Evolutionary conservation across 64 coral and sea anemone species (phyloP).

Genomic region (Pocillopora verrucosa): DNA sequence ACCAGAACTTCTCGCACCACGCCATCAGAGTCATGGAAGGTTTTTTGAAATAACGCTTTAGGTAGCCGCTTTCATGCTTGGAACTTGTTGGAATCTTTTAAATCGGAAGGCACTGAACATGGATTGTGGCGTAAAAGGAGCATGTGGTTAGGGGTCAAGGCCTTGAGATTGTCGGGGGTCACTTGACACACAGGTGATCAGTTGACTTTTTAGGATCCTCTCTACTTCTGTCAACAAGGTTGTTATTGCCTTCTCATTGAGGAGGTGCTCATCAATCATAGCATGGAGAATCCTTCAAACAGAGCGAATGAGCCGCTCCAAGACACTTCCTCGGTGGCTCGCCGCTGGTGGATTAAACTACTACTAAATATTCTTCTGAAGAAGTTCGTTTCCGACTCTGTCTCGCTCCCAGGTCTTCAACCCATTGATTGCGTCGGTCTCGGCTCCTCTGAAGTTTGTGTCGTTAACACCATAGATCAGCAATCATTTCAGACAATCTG

Average conservation of each 20-base stretch:
- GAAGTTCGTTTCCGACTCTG: slow-evolving; percentile 9
- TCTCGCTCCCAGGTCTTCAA: slow-evolving; percentile 40
- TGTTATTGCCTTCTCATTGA: not conserved
- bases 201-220: slow-evolving; percentile 34
- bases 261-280: slow-evolving; percentile 29
- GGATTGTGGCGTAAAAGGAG: slow-evolving; percentile 34
- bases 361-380: slow-evolving; percentile 18
- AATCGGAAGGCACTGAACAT: not conserved
- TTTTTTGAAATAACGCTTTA: slow-evolving; percentile 58
- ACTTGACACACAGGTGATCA: slow-evolving; percentile 52
- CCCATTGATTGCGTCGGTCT: slow-evolving; percentile 25
- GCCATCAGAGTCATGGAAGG: slow-evolving; percentile 49
- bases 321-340: slow-evolving; percentile 48
- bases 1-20: slow-evolving; percentile 54
- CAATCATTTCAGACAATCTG: too few species aligned
- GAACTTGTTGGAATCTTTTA: slow-evolving; percentile 23
- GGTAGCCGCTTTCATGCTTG: slow-evolving; percentile 64
- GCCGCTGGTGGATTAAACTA: slow-evolving; percentile 24
- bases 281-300: slow-evolving; percentile 25
- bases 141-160: slow-evolving; percentile 48
- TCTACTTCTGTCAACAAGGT: slow-evolving; percentile 30
- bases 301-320: slow-evolving; percentile 43
- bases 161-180: slow-evolving; percentile 28
- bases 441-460: slow-evolving; percentile 33
- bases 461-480: slow-evolving; percentile 60